phyloP scores from a whole-genome alignment of 2,797 vertebrate genomes.

The Tenualosa ilisha region DNA sequence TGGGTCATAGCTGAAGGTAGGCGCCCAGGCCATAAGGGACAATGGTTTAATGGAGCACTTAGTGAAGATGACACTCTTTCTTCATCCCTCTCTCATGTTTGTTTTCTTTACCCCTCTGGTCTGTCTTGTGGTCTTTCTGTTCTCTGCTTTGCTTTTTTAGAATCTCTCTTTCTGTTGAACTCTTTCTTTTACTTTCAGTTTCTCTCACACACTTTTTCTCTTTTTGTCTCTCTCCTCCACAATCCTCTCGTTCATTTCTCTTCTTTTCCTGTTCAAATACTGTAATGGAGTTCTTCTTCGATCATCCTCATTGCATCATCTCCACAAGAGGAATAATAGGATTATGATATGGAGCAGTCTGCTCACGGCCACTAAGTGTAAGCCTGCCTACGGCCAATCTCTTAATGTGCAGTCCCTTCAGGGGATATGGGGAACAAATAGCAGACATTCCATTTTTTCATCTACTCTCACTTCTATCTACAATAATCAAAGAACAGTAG shows the following conservation, averaged over 20 bases:
- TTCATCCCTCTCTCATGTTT: background rate
- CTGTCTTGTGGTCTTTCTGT: background rate
- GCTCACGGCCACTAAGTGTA: background rate
- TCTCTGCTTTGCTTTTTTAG: background rate
- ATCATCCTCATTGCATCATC: background rate
- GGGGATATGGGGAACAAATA: background rate
- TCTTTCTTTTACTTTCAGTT: background rate
- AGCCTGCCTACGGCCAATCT: background rate
- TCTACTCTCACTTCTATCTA: too few relatives aligned
- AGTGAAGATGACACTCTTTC: background rate
- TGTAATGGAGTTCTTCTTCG: background rate
- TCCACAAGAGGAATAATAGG: background rate
- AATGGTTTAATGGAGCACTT: background rate
- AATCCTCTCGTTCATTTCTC: background rate
- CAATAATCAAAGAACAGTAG: too few relatives aligned
- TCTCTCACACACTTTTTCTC: background rate
- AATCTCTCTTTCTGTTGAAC: background rate
- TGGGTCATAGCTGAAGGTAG: background rate
- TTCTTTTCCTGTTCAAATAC: background rate
- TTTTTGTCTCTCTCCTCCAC: background rate
- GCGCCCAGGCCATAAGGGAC: background rate
- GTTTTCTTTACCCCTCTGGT: background rate
- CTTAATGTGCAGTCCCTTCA: background rate
- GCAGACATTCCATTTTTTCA: background rate
- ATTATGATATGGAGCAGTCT: conserved; percentile 6